A percentile compares a stretch with the other conserved stretches of the same genome.
Conservation (phyloP, 2,888 invertebrate species). For the Penaeus monodon region DNA sequence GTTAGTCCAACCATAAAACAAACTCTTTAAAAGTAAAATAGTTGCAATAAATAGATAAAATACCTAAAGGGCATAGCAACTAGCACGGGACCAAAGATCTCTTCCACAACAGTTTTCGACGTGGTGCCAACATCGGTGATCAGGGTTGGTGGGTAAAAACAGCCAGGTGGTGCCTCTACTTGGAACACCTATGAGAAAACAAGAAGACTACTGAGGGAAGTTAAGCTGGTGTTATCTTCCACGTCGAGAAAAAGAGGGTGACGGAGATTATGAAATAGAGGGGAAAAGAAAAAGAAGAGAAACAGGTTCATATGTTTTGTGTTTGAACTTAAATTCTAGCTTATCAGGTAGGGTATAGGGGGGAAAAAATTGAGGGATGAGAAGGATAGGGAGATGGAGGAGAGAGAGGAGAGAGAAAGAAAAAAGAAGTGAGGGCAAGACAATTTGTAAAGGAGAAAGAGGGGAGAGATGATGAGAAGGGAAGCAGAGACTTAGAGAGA, state of each 20-base stretch:
- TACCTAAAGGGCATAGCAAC: constrained; percentile 67
- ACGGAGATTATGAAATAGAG: too few species aligned
- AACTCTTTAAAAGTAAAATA: background rate
- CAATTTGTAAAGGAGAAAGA: background rate
- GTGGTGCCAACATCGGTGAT: constrained; percentile 71
- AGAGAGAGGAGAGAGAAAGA: background rate
- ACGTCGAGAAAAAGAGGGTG: too few species aligned
- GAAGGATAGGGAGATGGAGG: background rate
- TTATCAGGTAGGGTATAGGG: too few species aligned
- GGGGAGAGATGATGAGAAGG: background rate
- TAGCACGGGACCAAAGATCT: constrained; percentile 72
- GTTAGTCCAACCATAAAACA: background rate
- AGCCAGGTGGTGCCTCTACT: constrained; percentile 66
- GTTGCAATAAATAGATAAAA: background rate
- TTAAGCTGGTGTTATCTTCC: too few species aligned
- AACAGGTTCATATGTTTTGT: too few species aligned
- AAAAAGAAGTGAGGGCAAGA: background rate
- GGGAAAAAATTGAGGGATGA: background rate
- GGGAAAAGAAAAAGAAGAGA: too few species aligned
- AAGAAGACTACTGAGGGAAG: background rate
- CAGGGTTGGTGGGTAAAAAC: constrained; percentile 70
- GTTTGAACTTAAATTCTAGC: too few species aligned
- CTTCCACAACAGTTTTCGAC: constrained; percentile 72
- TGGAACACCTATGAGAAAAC: constrained; percentile 67
- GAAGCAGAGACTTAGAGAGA: background rate